A percentile compares a stretch with the other conserved stretches of the same genome.
phyloP scores from a whole-genome alignment of 2,113 vertebrate species.

The Tringa solitaria region DNA sequence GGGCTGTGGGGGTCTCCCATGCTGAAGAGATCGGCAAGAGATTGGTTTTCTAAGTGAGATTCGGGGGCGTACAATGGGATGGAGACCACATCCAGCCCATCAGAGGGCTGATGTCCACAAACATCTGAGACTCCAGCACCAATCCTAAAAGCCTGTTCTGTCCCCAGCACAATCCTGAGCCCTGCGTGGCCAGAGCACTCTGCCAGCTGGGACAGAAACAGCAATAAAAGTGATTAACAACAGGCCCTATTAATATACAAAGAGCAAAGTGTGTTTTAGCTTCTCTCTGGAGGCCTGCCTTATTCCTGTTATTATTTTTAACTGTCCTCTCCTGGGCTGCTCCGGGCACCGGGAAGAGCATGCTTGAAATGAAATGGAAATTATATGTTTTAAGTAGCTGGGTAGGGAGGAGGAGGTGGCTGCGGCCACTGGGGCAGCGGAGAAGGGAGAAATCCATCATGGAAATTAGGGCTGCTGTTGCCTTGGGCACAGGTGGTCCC shows the following conservation, averaged over 20 bases:
- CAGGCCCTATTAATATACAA: not conserved
- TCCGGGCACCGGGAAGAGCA: not conserved
- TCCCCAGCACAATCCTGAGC: not conserved
- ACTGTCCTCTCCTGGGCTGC: not conserved
- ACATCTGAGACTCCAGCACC: too few relatives aligned
- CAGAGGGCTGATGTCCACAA: not conserved
- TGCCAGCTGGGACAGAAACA: not conserved
- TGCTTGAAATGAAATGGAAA: not conserved
- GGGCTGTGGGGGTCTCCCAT: not conserved
- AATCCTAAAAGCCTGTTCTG: accelerated
- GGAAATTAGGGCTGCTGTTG: not conserved
- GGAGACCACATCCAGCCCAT: not conserved
- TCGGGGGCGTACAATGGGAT: accelerated
- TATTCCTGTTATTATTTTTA: not conserved
- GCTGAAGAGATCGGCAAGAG: accelerated
- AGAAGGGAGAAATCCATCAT: not conserved
- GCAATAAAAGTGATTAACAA: not conserved
- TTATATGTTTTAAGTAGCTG: not conserved
- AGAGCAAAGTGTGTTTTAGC: not conserved
- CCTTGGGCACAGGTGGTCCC: not conserved
- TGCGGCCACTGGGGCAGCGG: not conserved
- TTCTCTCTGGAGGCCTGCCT: not conserved
- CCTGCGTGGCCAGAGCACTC: accelerated
- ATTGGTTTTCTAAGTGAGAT: not conserved
- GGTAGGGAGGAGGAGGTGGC: not conserved